A percentile compares a stretch with the other conserved stretches of the same genome.
These are phyloP conservation scores for Helicoverpa assulta DNA, from an alignment of 2,888 invertebrate species.

Conservation along the genomic window DNA sequence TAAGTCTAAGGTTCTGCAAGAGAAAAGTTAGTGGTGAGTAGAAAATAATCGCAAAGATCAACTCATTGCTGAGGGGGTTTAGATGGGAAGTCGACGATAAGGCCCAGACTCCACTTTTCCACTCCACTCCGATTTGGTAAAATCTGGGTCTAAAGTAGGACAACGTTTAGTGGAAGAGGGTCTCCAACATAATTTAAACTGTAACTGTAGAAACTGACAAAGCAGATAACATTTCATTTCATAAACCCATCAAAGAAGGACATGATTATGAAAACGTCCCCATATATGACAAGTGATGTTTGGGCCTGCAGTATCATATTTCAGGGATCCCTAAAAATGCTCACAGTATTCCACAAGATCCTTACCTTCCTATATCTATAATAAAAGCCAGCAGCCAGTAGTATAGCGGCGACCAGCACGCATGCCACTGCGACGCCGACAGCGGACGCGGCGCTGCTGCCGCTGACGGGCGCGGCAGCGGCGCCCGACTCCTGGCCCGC, in stretches of 20 bases:
- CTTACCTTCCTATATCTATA: constrained; percentile 90
- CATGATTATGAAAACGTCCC: too few relatives aligned
- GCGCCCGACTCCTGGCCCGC: constrained; percentile 93
- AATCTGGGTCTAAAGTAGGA: too few relatives aligned
- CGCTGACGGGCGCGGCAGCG: constrained; percentile 90
- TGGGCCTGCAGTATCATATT: too few relatives aligned
- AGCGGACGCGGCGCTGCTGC: constrained; percentile 91
- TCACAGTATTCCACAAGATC: accelerated
- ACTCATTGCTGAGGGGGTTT: neutral
- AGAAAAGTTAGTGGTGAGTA: constrained; percentile 4
- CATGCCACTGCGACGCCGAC: constrained; percentile 92
- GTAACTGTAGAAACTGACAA: too few relatives aligned
- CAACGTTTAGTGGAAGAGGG: too few relatives aligned
- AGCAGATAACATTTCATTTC: too few relatives aligned
- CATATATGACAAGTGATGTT: too few relatives aligned
- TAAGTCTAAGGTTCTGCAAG: constrained; percentile 90
- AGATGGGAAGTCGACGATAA: neutral
- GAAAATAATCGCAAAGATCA: neutral
- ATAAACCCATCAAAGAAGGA: too few relatives aligned
- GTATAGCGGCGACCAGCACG: constrained; percentile 90
- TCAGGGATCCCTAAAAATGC: neutral
- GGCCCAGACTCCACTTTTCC: too few relatives aligned
- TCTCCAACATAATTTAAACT: too few relatives aligned
- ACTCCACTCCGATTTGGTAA: too few relatives aligned
- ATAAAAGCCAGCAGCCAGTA: constrained; percentile 91